Conservation (phyloP, 2,113 vertebrate genomes). For the Sphaerodactylus townsendi region DNA sequence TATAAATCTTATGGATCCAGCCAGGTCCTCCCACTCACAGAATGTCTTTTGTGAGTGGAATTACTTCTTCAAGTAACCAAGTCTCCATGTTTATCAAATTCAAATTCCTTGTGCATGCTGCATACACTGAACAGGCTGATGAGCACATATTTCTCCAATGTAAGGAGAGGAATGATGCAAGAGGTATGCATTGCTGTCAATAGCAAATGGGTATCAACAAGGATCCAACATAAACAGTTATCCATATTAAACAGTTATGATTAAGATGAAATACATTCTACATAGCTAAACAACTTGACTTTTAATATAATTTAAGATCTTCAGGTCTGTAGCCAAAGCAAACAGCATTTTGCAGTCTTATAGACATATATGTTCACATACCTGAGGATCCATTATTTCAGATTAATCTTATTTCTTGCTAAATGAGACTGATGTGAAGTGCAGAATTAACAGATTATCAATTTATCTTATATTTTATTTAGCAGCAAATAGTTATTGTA, state of each 20-base stretch:
- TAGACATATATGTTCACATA: background rate
- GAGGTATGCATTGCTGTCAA: background rate
- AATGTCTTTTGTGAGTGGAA: no score
- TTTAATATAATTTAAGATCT: background rate
- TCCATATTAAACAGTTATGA: background rate
- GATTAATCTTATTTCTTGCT: background rate
- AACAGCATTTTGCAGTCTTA: background rate
- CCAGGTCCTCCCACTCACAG: no score
- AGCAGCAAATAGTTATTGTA: background rate
- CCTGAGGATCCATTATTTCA: background rate
- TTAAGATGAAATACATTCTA: background rate
- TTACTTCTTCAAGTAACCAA: no score
- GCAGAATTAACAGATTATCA: background rate
- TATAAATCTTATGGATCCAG: no score
- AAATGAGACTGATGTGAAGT: background rate
- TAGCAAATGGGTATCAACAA: background rate
- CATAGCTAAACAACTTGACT: background rate
- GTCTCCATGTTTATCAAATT: no score
- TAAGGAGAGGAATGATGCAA: background rate
- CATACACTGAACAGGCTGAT: no score
- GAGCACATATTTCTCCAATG: background rate
- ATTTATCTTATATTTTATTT: background rate
- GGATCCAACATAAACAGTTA: background rate
- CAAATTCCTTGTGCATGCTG: no score
- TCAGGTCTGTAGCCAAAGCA: background rate